Base-by-base conservation (phyloP, 1,140 invertebrate species). In the Bombus impatiens region DNA sequence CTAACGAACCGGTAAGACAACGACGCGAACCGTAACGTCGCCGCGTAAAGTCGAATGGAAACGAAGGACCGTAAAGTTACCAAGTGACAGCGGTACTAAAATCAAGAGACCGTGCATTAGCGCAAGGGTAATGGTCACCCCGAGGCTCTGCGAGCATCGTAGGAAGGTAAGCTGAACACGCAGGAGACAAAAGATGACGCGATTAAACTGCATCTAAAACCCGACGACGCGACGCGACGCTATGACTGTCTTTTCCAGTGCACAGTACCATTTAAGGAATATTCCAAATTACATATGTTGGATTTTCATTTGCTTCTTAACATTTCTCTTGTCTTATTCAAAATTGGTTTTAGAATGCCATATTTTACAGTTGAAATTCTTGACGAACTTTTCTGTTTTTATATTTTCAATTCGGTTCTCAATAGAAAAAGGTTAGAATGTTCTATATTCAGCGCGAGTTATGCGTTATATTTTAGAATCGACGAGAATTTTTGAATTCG, bases 1-100 rank as follows among this genome's bases (percentile, higher is more conserved):
- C 92, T 94, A 94, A 94, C 92, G 93, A 94, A 94, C 93, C 90
- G 87, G 88, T 86, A 85, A 91, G 86, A 88, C 88, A 86, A 86
- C 86, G 83, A 82, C 62, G 82, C 82, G 77, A 90, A 80, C 86
- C 77, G 86, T 92, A 87, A 91, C 90, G 80, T 85, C 37, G 47
- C 40, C 80, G 86, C 86, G 86, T 91, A 93, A 92, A 89, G 87
- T 85, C 87, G 87, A 87, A 92, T 91, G 92, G 91, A 92, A 92
- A 91, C 89, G 88, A 91, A 91, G 92, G 90, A 90, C 90, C 92
- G 91, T 93, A 92, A 93, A 93, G 83, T 90, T 84, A 62, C 53
- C 84, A 74, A 91, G 80, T 76, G 88, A 78, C 71, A 90, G 90
- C 68, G 82, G 88, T 86, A 90, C 91, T 93, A 93, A 93, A 93